phyloP scores from a whole-genome alignment of 2,113 vertebrate genomes.

The Mesocricetus auratus region DNA sequence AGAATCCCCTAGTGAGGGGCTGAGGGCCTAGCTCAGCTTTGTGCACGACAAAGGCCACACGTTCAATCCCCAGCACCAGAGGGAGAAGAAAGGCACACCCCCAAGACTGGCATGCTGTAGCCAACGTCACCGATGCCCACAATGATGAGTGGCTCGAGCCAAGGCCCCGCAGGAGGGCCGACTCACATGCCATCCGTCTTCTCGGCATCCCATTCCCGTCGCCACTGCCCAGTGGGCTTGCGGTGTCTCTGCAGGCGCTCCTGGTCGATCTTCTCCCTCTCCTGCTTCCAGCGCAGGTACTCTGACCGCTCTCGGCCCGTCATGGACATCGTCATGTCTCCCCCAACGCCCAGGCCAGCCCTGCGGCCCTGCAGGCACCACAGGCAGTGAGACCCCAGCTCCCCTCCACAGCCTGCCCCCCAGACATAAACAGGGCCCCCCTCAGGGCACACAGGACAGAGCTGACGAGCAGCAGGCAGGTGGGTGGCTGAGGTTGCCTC shows the following conservation, averaged over 20 bases:
- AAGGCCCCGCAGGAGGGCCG: not conserved
- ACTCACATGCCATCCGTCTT: conserved; percentile 93
- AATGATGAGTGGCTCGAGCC: rapidly evolving
- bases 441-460: not conserved
- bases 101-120: rapidly evolving
- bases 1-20: not conserved
- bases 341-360: not conserved
- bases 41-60: not conserved
- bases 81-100: not conserved
- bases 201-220: conserved; percentile 95
- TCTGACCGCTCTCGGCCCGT: conserved; percentile 94
- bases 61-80: not conserved
- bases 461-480: not conserved
- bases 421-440: not conserved
- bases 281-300: conserved; percentile 96
- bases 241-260: conserved; percentile 94
- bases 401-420: not conserved
- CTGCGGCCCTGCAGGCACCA: conserved; percentile 69
- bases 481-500: not conserved
- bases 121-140: rapidly evolving
- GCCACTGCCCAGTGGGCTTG: conserved; percentile 95
- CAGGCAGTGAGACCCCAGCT: not conserved
- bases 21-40: not conserved
- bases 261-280: conserved; percentile 94
- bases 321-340: conserved; percentile 97